phyloP scores from a whole-genome alignment of 1,140 invertebrate genomes.

The Solen grandis region DNA sequence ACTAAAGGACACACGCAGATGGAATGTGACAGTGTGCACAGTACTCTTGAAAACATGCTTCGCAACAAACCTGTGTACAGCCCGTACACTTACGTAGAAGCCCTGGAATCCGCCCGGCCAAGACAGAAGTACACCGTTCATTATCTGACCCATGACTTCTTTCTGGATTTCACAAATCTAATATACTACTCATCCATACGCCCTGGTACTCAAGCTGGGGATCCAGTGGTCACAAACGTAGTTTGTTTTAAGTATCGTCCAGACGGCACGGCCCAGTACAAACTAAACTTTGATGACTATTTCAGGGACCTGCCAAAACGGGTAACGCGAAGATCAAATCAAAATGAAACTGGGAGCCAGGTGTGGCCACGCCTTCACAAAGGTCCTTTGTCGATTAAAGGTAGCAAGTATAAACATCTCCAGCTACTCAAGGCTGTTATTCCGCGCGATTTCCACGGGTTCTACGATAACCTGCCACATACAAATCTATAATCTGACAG shows the following conservation, averaged over 20 bases:
- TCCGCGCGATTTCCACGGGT: constrained; percentile 12
- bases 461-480: constrained; percentile 32
- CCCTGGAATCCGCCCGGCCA: not conserved
- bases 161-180: too few relatives aligned
- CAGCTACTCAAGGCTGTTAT: constrained; percentile 22
- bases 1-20: not conserved
- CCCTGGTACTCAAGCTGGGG: too few relatives aligned
- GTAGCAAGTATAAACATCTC: constrained; percentile 25
- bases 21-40: constrained; percentile 29
- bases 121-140: too few relatives aligned
- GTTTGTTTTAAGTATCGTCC: too few relatives aligned
- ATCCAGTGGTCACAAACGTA: too few relatives aligned
- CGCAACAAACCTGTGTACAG: not conserved
- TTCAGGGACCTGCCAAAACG: constrained; percentile 11
- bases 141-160: too few relatives aligned
- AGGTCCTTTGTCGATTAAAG: constrained; percentile 10
- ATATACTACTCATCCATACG: too few relatives aligned
- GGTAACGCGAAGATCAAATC: too few relatives aligned
- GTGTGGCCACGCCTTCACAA: too few relatives aligned
- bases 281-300: too few relatives aligned
- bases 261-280: too few relatives aligned
- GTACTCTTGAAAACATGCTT: constrained; percentile 5
- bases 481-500: not conserved
- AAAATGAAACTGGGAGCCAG: too few relatives aligned
- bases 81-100: not conserved